Base-by-base conservation (phyloP, 2,113 vertebrate species). In the Vulpes ferrilata region DNA sequence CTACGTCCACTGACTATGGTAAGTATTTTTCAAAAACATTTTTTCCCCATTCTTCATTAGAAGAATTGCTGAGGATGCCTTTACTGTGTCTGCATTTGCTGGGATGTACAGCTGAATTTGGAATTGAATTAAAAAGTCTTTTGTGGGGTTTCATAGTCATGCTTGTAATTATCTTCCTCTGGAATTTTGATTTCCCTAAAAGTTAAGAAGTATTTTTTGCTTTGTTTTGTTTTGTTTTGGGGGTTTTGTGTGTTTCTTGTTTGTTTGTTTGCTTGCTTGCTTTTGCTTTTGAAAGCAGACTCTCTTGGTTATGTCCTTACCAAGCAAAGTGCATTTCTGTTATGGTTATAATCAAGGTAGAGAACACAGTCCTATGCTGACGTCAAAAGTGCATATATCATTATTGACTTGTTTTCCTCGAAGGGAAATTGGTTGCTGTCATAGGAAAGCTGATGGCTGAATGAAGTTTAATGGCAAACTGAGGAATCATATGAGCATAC, bases 1-100 rank as follows among this genome's bases (percentile, higher is more conserved):
- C 93, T 92, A 67, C 12, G 27, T 20, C 82, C 43, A 53, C 23
- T 55, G 43, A 86, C 81, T 71, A 87, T 60, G 96, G 99, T 99
- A 97, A 97, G 99, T 93, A 22, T 67, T 94, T 62, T 96, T 90
- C 7, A 82, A 82, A 90, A 59, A 11, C 5, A 11, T 48, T 96
- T 51, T 38, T 23, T 25, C 22, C 30, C n/a, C 11, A 2, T 80
- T 93, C 55, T 89, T 86, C 51, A 43, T 27, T 65, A 7, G 19
- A 67, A 74, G 23, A 62, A 81, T 11, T 51, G 53, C 48, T 74
- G 73, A 20, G 38, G 74, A 85, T 97, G 43, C 53, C n/a, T 92
- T 95, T 90, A 88, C 15, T 81, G n/a, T 59, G 13, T 88, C 59
- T 92, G 38, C 85, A 65, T 81, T 78, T 96, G 79, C 35, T 17